Evolutionary conservation across 2,888 invertebrate genomes (phyloP), one percentile per base, ranked within the genome.

Genomic region (Leucophenga montana): DNA sequence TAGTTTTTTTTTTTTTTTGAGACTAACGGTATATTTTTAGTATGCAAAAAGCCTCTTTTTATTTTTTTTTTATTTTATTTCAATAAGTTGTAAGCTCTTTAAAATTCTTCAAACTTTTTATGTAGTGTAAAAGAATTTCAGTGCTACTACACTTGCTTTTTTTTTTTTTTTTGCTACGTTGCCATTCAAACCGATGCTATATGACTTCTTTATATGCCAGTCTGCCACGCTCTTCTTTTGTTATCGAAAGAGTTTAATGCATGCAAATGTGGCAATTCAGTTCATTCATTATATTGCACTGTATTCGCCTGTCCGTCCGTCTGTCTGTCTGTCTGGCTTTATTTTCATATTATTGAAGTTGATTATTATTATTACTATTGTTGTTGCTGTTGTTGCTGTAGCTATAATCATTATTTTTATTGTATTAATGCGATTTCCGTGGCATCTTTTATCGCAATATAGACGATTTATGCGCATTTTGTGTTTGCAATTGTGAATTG

Each of bases 241-340:
- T 18, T 50, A 16, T 50, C 50, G n/a, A 39, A 61, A 46, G 62
- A 46, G 62, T 48, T 64, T 64, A 64, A 64, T 64, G 46, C 62
- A 64, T 64, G 62, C 62, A 64, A 64, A 64, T 64, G 48, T 46
- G 62, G 62, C 62, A 64, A 64, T 64, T 64, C 62, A 64, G 62
- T 20, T 46, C 62, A 64, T 64, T 64, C 62, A 64, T 64, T 64
- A 64, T 48, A 22, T 57, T 57, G 27, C 57, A 27, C 14, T 46
- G 14, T 13, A 16, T 13, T 48, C 56, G 57, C 27, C 27, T 14
- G 20, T 56, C 18, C 20, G 56, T 14, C 9, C 8, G 5, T 9
- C 57, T 31, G 57, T 22, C 22, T 56, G 3, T 33, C 39, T 11
- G 18, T 16, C 39, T 22, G 39, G n/a, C 46, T 16, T 64, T 46